These are phyloP conservation scores for Idaea dimidiata DNA, from an alignment of 2,888 invertebrate species.

Conservation along the genomic window DNA sequence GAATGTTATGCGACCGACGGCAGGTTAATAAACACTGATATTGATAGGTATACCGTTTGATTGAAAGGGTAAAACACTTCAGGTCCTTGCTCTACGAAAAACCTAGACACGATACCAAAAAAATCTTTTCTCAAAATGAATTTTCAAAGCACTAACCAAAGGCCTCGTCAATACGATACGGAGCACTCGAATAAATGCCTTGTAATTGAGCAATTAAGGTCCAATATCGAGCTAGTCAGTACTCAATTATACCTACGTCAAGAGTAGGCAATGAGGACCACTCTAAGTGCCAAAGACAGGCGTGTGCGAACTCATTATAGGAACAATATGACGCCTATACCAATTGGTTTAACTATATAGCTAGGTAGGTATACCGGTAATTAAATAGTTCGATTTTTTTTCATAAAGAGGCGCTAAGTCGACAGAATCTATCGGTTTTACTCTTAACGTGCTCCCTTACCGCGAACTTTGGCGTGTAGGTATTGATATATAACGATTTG, in stretches of 20 bases:
- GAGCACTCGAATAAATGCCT: not conserved
- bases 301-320: not conserved
- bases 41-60: too few relatives aligned
- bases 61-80: not conserved
- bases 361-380: not conserved
- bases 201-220: not conserved
- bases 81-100: not conserved
- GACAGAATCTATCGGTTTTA: too few relatives aligned
- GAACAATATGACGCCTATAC: not conserved
- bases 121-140: not conserved
- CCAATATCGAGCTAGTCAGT: not conserved
- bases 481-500: too few relatives aligned
- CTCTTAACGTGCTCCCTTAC: too few relatives aligned
- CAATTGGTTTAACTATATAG: not conserved
- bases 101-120: not conserved
- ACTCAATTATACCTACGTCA: constrained; percentile 1
- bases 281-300: not conserved
- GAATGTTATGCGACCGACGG: too few relatives aligned
- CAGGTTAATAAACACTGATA: too few relatives aligned
- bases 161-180: not conserved
- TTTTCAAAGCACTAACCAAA: not conserved
- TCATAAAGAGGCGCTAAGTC: too few relatives aligned
- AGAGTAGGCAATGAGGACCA: not conserved
- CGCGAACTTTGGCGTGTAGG: too few relatives aligned
- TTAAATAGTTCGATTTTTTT: not conserved